Percentiles rank a stretch among this genome's conserved stretches.
Conservation (phyloP, 2,888 invertebrate species). For the Pterobdella sp. region DNA sequence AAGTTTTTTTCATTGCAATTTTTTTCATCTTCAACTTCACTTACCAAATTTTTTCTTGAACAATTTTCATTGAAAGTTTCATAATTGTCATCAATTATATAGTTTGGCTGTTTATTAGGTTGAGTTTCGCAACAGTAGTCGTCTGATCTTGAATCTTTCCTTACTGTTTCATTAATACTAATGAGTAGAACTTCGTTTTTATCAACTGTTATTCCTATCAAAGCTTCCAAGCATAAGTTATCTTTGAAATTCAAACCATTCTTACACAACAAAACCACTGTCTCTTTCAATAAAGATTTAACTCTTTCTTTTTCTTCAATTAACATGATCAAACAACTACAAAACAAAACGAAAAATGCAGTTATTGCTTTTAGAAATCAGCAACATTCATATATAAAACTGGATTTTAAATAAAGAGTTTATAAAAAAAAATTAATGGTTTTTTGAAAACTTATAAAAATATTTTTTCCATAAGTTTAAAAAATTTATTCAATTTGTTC, state of each 20-base stretch:
- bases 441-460: background rate
- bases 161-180: slow-evolving; percentile 28
- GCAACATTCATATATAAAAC: slow-evolving; percentile 6
- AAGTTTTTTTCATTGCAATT: background rate
- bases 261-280: slow-evolving; percentile 28
- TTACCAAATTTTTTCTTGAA: background rate
- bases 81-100: background rate
- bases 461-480: background rate
- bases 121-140: background rate
- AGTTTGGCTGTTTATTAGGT: background rate
- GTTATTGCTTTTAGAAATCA: background rate
- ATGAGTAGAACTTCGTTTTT: slow-evolving; percentile 28
- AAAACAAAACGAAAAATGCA: too few relatives aligned
- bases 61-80: background rate
- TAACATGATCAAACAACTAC: slow-evolving; percentile 1
- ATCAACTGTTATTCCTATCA: slow-evolving; percentile 31
- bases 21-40: background rate
- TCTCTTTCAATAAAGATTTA: slow-evolving; percentile 28
- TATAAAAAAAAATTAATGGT: background rate
- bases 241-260: slow-evolving; percentile 29
- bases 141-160: slow-evolving; percentile 12
- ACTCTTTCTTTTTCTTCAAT: slow-evolving; percentile 25
- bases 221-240: slow-evolving; percentile 26
- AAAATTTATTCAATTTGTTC: background rate
- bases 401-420: background rate